These are phyloP conservation scores for Hipposideros armiger DNA, from an alignment of 2,113 vertebrate genomes.

Conservation along the genomic window DNA sequence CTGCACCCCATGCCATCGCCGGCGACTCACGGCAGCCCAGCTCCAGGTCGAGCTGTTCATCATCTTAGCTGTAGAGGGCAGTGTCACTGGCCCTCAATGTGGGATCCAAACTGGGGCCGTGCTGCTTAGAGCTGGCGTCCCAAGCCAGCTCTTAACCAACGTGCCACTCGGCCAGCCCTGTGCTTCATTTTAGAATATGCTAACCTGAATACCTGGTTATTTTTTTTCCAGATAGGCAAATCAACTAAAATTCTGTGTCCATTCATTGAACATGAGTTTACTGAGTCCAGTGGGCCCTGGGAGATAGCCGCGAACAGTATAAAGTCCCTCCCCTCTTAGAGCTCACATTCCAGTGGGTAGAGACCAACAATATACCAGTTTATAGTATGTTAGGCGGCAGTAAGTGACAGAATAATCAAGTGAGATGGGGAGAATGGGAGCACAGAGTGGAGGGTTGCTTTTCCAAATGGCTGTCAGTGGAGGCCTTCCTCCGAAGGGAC, in stretches of 20 bases:
- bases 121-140: too few relatives aligned
- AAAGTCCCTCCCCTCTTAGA: neutral
- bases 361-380: neutral
- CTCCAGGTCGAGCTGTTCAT: too few relatives aligned
- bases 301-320: neutral
- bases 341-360: neutral
- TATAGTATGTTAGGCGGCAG: neutral
- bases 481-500: neutral
- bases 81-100: too few relatives aligned
- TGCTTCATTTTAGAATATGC: neutral
- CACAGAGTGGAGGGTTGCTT: neutral
- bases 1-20: too few relatives aligned
- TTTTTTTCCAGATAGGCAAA: neutral
- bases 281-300: neutral
- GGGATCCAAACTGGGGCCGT: too few relatives aligned
- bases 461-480: neutral
- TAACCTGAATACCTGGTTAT: neutral
- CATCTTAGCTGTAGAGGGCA: too few relatives aligned
- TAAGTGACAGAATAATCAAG: neutral
- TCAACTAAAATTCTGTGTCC: neutral
- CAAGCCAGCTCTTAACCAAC: too few relatives aligned
- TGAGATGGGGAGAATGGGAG: neutral
- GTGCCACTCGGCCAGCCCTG: too few relatives aligned
- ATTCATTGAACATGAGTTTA: neutral
- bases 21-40: too few relatives aligned